Percentiles rank a stretch among this genome's conserved stretches.
Evolutionary conservation across 2,888 invertebrate genomes (phyloP).

Genomic region (Maniola hyperantus): DNA sequence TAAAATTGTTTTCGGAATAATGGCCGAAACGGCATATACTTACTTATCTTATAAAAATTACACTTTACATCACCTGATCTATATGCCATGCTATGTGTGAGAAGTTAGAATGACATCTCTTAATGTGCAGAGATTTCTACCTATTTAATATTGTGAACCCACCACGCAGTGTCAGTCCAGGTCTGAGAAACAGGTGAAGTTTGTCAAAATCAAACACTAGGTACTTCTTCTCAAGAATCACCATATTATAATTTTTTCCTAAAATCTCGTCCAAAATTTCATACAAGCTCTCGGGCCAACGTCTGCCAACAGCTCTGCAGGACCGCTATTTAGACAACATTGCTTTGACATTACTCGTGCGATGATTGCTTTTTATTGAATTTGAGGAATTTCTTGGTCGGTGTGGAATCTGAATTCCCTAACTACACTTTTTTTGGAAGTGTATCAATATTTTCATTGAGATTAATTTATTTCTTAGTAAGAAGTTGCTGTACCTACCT

Average conservation of each 20-base stretch:
- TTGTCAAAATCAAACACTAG: background rate
- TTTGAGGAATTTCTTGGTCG: constrained; percentile 20
- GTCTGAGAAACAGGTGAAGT: no score
- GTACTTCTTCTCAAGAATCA: background rate
- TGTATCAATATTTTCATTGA: background rate
- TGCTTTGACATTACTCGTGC: constrained; percentile 30
- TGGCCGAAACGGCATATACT: no score
- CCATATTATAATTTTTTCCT: background rate
- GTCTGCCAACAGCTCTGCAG: constrained; percentile 46
- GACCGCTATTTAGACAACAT: constrained; percentile 49
- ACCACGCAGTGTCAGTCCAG: no score
- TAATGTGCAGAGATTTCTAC: no score
- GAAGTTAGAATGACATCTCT: no score
- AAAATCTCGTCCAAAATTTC: background rate
- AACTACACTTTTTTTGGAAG: constrained; percentile 4
- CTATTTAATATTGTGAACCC: no score
- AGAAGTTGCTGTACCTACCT: background rate
- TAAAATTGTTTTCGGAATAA: no score
- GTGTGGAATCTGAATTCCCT: constrained; percentile 14
- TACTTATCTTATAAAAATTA: no score
- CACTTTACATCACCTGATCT: no score
- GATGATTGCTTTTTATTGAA: constrained; percentile 29
- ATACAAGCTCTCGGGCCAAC: constrained; percentile 25
- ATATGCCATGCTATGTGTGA: no score
- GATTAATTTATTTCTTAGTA: background rate